Evolutionary conservation across 2,113 vertebrate genomes (phyloP), one percentile per base, ranked within the genome.

Genomic region (Nematolebias whitei): DNA sequence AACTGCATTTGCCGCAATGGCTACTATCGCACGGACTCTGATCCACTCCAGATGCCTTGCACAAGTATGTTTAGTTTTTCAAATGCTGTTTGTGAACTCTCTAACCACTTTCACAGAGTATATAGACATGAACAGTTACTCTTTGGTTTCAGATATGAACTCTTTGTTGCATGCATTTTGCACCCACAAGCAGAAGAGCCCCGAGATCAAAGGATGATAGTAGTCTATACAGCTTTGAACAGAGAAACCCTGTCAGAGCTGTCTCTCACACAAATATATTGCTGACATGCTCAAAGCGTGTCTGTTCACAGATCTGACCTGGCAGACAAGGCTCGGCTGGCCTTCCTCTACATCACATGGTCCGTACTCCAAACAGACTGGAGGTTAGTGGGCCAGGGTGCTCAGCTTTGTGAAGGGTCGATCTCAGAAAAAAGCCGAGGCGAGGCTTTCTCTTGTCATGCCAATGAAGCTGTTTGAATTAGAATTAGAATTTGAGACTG

Each of bases 21-120:
- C 5, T 98, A 97, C 87, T 98, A 98, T 82, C 93, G 97, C 63
- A 95, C 96, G 0, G 96, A 98, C 71, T 93, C 96, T 0, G 97
- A 99, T 58, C 97, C 97, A 1, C 65, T 96, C 8, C 94, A 96
- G 89, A 99, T 99, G 97, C 97, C 97, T 0, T 99, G 97, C 88
- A 99, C 97, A 68, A 99, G 97, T 99, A 93, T 0, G 96, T 95
- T 43, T 38, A 29, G 0, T 39, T 8, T 55, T 40, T 10, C 19
- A 6, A 15, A 45, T 48, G 26, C 57, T 38, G 29, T 49, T 49
- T 22, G 11, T 50, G 29, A 75, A 60, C 53, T 49, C 59, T 18
- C 49, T 58, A 62, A 55, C 50, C 40, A n/a, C 52, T 23, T 24
- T 23, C 54, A 39, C 51, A 41, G 12, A 54, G 41, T 18, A 48